Base-by-base conservation (phyloP, 2,797 vertebrate species). In the Numenius phaeopus region DNA sequence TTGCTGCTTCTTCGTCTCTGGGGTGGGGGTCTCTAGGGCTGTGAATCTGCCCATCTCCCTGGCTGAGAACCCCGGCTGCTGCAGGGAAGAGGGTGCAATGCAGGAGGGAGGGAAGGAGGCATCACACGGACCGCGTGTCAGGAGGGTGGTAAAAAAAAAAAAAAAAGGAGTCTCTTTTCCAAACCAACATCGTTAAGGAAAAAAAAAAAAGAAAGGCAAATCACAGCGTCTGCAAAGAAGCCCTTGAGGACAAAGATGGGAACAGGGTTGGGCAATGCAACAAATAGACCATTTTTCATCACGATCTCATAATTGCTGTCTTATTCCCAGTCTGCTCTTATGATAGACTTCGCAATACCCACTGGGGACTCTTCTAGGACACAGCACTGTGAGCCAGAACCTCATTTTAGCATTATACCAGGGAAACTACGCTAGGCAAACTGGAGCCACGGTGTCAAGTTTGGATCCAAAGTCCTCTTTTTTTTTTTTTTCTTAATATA, bases 251-350 rank as follows among this genome's bases (percentile, higher is more conserved):
- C 80, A 80, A 32, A 50, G 94, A 86, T 88, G 87, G 85, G 94
- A 96, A 88, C 80, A 72, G 71, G 87, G 64, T 87, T 95, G 95
- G 89, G 95, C 94, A 89, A 94, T 9, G 55, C 71, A 87, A 64
- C 87, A 76, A 92, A 87, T 50, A 75, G 83, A 84, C 55, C 58
- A 2, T 79, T 96, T 97, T 94, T 96, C 97, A 97, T 94, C 97
- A 91, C 95, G 46, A 91, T 47, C 94, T 96, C 91, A 95, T 96
- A 94, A 96, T 79, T 80, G 40, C 81, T 39, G 77, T 67, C 83
- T 87, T 81, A 72, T 83, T 93, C 83, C 87, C 59, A 37, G 72
- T 24, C 66, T 88, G 73, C 78, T 94, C 83, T 61, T 42, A 11
- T 69, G 84, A 83, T 19, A 80, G 70, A 44, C 92, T 73, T 62